Evolutionary conservation across 2,797 vertebrate species (phyloP).

Genomic region (Mareca penelope): DNA sequence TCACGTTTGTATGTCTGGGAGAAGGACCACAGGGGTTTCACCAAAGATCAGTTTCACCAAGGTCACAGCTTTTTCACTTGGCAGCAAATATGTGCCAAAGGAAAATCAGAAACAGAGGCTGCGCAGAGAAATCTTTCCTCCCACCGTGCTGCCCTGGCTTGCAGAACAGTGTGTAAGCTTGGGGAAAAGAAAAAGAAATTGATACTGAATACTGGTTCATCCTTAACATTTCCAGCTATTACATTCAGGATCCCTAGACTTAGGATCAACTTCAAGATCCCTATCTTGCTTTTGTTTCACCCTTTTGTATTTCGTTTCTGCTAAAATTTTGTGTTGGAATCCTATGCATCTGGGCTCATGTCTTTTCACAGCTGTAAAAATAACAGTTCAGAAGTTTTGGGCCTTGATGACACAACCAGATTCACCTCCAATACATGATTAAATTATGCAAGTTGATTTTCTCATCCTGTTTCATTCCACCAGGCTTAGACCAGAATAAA

Average conservation of each 20-base stretch:
- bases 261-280: background rate
- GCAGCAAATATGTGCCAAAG: background rate
- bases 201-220: background rate
- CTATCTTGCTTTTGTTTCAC: background rate
- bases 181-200: background rate
- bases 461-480: background rate
- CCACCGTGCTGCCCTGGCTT: accelerated
- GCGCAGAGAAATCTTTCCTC: background rate
- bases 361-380: background rate
- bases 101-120: background rate
- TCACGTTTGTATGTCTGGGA: background rate
- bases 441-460: background rate
- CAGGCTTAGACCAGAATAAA: background rate
- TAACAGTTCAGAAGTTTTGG: accelerated
- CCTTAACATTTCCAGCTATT: background rate
- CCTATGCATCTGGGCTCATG: background rate
- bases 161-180: background rate
- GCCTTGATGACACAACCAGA: accelerated
- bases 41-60: background rate
- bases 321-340: background rate
- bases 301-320: background rate
- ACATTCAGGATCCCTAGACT: background rate
- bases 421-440: background rate
- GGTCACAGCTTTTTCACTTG: background rate
- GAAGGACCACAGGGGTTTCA: background rate